A percentile compares a stretch with the other conserved stretches of the same genome.
Evolutionary conservation across 2,797 vertebrate species (phyloP).

Genomic region (Poecile montanus): DNA sequence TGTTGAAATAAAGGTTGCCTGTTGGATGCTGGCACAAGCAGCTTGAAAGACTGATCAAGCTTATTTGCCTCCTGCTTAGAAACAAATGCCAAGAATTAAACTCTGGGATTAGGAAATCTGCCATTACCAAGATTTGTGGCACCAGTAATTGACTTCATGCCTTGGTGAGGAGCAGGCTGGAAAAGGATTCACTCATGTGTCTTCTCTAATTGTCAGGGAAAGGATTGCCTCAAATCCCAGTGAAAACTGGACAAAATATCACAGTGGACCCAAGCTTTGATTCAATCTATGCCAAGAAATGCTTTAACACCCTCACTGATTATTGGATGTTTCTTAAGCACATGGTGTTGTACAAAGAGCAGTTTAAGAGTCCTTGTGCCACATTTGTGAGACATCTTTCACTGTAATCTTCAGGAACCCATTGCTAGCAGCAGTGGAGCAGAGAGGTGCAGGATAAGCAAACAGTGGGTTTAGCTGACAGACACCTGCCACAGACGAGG

Average conservation of each 20-base stretch:
- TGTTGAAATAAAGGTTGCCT: background rate
- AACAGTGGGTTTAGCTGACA: background rate
- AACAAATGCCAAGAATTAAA: constrained; percentile 48
- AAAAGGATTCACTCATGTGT: background rate
- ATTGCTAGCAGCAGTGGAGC: background rate
- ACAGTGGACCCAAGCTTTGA: background rate
- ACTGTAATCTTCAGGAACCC: background rate
- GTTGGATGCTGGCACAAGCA: background rate
- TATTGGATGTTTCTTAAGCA: background rate
- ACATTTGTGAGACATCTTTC: background rate
- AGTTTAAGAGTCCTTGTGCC: background rate
- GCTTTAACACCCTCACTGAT: background rate
- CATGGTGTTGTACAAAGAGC: background rate
- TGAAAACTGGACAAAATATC: background rate
- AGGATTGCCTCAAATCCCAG: background rate
- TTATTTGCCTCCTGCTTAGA: constrained; percentile 5
- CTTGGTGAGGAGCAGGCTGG: background rate
- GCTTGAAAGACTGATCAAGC: background rate
- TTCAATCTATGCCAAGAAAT: background rate
- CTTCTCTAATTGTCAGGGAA: background rate
- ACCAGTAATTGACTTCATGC: background rate
- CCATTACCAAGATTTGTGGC: constrained; percentile 21
- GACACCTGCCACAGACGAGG: fast-evolving
- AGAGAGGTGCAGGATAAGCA: background rate
- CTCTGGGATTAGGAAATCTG: constrained; percentile 36